A percentile compares a stretch with the other conserved stretches of the same genome.
Evolutionary conservation across 2,113 vertebrate species (phyloP).

Genomic region (Coptodon rendalli): DNA sequence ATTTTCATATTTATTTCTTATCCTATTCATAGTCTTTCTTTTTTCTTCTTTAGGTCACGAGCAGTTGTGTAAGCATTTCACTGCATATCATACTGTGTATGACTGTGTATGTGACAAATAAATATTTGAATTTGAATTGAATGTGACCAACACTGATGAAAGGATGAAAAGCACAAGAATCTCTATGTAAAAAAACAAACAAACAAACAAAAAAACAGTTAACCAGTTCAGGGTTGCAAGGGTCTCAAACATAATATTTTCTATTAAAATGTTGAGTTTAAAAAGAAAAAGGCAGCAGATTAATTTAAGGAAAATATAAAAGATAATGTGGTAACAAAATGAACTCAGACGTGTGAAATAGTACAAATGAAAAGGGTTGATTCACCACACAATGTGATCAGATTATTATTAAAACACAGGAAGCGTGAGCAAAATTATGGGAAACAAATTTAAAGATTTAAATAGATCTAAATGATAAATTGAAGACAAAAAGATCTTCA

Average conservation of each 20-base stretch:
- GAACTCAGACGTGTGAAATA: background rate
- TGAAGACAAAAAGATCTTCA: background rate
- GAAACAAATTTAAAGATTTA: background rate
- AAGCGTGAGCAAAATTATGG: background rate
- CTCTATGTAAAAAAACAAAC: background rate
- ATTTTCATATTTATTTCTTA: too few relatives aligned
- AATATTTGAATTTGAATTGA: background rate
- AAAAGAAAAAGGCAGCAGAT: background rate
- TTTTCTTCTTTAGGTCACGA: too few relatives aligned
- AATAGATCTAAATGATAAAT: background rate
- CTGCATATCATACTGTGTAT: too few relatives aligned
- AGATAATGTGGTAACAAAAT: background rate
- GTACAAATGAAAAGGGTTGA: background rate
- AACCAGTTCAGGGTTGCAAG: background rate
- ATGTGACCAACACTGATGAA: background rate
- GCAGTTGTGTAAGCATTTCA: too few relatives aligned
- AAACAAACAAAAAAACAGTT: background rate
- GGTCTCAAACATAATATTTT: background rate
- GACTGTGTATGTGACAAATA: too few relatives aligned
- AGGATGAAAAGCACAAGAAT: background rate
- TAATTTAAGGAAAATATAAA: too few relatives aligned
- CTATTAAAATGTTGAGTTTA: accelerated
- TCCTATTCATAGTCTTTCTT: too few relatives aligned
- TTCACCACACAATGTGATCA: background rate
- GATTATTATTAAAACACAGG: background rate